Evolutionary conservation across 2,113 vertebrate genomes (phyloP), one percentile per base, ranked within the genome.

Genomic region (Pithys albifrons): DNA sequence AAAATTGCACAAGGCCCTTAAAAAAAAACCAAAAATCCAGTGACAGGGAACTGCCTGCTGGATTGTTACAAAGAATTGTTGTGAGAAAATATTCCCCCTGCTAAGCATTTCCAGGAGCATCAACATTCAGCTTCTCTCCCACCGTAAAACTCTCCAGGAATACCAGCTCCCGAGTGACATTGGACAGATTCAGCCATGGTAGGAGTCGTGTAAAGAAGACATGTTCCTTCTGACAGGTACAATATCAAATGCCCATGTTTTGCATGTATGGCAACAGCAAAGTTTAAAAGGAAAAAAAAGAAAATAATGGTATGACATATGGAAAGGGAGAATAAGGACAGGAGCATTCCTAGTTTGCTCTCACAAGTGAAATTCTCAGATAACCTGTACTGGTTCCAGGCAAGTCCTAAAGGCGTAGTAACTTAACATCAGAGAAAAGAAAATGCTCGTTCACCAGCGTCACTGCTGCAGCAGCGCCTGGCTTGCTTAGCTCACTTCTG

Each of bases 391-490:
- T 29, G 19, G 10, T 45, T 83, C 31, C 35, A 49, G 20, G 45
- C 14, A 64, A 69, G 20, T 8, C 25, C n/a, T 76, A 41, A 65
- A 73, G 43, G 8, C 29, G 19, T 2, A 22, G 10, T 8, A 64
- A 49, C 20, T 29, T 41, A 20, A 41, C 35, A 46, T 9, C 7
- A 22, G 24, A 41, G 41, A 45, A 57, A 76, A 16, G 5, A 64
- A 64, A 65, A 41, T 15, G 41, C 35, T 58, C 17, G 33, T 27
- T 23, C 66, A 10, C 3, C 39, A 41, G 52, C 15, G 58, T 39
- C 45, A 31, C 12, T 2, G 1, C 46, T 17, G 14, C 11, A 12
- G 57, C 45, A 48, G 52, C 0, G 0, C 29, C 23, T 3, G 24
- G 10, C n/a, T 55, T 10, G 37, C 41, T 51, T 35, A 33, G 41